Percentiles rank a stretch among this genome's conserved stretches.
Evolutionary conservation across 2,113 vertebrate species (phyloP).

Genomic region (Epinephelus fuscoguttatus): DNA sequence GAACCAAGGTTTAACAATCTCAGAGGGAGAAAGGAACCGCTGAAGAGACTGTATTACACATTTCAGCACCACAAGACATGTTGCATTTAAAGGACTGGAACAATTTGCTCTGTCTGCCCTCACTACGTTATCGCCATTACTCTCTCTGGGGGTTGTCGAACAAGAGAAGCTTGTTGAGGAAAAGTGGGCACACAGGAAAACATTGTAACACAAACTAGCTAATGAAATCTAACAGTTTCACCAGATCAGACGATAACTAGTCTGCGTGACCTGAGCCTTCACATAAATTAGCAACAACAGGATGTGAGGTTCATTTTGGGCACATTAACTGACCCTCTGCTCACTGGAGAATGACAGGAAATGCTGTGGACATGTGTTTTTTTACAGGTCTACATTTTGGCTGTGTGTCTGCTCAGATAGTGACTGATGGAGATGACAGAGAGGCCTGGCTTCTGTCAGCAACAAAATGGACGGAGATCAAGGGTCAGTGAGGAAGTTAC

Average conservation of each 20-base stretch:
- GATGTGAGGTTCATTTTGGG: background rate
- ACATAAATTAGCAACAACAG: background rate
- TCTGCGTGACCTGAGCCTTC: constrained; percentile 19
- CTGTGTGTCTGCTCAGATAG: constrained; percentile 23
- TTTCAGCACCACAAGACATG: constrained; percentile 58
- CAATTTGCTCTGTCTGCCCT: constrained; percentile 49
- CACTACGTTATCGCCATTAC: background rate
- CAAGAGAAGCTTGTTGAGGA: constrained; percentile 18
- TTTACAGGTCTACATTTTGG: constrained; percentile 5
- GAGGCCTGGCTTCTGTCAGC: constrained; percentile 73
- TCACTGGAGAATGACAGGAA: constrained; percentile 30
- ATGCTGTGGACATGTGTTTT: background rate
- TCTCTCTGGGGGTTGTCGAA: constrained; percentile 30
- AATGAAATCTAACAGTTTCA: constrained; percentile 17
- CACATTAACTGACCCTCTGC: background rate
- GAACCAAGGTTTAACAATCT: constrained; percentile 8
- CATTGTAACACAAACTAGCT: constrained; percentile 11
- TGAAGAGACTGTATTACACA: constrained; percentile 22
- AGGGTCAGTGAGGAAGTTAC: constrained; percentile 70
- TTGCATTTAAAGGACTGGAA: constrained; percentile 52
- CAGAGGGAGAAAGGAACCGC: constrained; percentile 31
- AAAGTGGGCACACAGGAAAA: constrained; percentile 24
- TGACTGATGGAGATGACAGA: constrained; percentile 67
- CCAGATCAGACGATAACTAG: background rate
- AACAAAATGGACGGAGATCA: constrained; percentile 65